phyloP scores from a whole-genome alignment of 2,797 vertebrate species.

The Knipowitschia caucasica region DNA sequence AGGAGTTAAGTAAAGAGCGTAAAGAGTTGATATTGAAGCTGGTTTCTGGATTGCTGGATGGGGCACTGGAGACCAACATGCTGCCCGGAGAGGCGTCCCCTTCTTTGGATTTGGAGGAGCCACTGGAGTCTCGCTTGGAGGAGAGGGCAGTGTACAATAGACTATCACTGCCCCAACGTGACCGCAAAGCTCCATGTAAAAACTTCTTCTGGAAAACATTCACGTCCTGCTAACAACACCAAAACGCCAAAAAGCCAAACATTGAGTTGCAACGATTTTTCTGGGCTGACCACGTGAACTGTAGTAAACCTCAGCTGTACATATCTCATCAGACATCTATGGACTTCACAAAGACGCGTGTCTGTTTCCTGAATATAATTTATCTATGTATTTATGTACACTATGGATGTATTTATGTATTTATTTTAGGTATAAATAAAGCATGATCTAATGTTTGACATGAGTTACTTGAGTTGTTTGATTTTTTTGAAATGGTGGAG shows the following conservation, averaged over 20 bases:
- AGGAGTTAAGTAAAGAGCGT: constrained; percentile 82
- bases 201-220: constrained; percentile 98
- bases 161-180: constrained; percentile 81
- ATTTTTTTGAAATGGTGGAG: constrained; percentile 12
- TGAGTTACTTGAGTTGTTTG: constrained; percentile 48
- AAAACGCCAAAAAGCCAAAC: constrained; percentile 5
- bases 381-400: constrained; percentile 68
- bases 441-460: constrained; percentile 72
- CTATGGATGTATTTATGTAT: constrained; percentile 69
- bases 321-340: constrained; percentile 63
- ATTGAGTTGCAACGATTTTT: neutral
- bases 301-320: constrained; percentile 74
- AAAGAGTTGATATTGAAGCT: constrained; percentile 84
- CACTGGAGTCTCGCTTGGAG: constrained; percentile 77
- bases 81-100: constrained; percentile 55
- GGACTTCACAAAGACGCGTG: constrained; percentile 76
- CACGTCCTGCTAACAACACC: constrained; percentile 82
- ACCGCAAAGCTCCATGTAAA: constrained; percentile 89
- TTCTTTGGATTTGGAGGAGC: constrained; percentile 69
- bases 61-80: constrained; percentile 71
- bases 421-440: constrained; percentile 75
- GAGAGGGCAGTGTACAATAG: constrained; percentile 80
- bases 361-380: constrained; percentile 61
- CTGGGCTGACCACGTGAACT: constrained; percentile 67
- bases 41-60: constrained; percentile 81